phyloP scores from a whole-genome alignment of 2,113 vertebrate species.

The Mormoops blainvillei region DNA sequence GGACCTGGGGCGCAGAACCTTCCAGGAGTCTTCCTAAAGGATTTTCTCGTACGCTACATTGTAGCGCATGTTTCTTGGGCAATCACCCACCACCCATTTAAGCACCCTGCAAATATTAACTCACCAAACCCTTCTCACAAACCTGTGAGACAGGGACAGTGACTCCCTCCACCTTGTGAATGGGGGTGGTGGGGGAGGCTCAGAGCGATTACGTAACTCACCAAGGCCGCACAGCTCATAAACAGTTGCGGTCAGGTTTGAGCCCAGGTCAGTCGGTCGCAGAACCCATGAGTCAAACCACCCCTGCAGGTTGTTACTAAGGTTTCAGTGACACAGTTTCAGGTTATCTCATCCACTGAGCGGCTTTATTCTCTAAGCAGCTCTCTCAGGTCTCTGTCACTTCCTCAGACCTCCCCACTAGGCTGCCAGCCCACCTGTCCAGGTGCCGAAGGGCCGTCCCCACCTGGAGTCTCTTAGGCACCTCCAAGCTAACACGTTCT shows the following conservation, averaged over 20 bases:
- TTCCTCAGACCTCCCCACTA: neutral
- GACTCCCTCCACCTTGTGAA: no score
- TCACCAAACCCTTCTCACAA: neutral
- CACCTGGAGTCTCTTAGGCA: neutral
- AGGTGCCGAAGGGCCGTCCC: neutral
- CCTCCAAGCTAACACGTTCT: neutral
- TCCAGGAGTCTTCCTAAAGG: neutral
- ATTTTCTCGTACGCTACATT: fast-evolving
- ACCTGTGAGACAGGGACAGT: neutral
- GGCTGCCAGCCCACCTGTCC: neutral
- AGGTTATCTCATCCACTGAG: neutral
- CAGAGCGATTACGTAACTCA: neutral
- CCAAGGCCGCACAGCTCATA: neutral
- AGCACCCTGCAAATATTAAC: neutral
- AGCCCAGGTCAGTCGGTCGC: neutral
- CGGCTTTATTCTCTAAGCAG: neutral
- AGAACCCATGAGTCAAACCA: neutral
- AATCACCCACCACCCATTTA: neutral
- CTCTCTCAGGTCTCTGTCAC: neutral
- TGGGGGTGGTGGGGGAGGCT: neutral
- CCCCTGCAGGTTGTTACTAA: neutral
- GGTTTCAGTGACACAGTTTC: neutral
- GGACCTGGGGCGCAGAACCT: neutral
- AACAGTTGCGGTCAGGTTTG: neutral
- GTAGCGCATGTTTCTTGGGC: neutral